Evolutionary conservation across 2,113 vertebrate genomes (phyloP), one percentile per base, ranked within the genome.

Genomic region (Brachypteracias leptosomus): DNA sequence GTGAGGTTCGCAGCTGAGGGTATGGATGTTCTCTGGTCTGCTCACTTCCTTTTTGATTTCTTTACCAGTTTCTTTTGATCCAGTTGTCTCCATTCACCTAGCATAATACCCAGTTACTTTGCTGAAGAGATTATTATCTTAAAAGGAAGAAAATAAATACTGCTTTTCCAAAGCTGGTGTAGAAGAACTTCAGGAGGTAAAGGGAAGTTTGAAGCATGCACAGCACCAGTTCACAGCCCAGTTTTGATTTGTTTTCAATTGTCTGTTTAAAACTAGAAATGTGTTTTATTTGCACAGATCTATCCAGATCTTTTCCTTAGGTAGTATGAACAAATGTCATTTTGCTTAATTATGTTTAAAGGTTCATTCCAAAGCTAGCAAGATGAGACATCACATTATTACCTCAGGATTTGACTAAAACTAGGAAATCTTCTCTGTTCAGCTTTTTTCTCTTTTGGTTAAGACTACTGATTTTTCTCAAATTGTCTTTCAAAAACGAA

Each of bases 401-500:
- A 40, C 47, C 79, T 73, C 19, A 65, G 71, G 25, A 73, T 88
- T 57, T 91, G 58, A 46, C 59, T 93, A 61, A 85, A 91, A 93
- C 16, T 58, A 72, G 51, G n/a, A 95, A 70, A 29, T 89, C 33
- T n/a, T 68, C n/a, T 85, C 63, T 82, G 40, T 90, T 74, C 31
- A 79, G 4, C 36, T 19, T 76, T 93, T 91, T 85, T 73, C 42
- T 88, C 46, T 51, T 57, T 28, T 63, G 92, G 63, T 70, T 88
- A 75, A 84, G 92, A 84, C 49, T 59, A 13, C 10, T 74, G 73
- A 67, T 93, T 85, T 92, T 87, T 87, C 80, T 93, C 1, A 5
- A 92, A 88, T 61, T 79, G 57, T 86, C 79, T 88, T 91, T 97
- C 63, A 90, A 94, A 95, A 92, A 52, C 0, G 9, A 72, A 61